These are phyloP conservation scores for Neosilurus mollespiculum DNA, from an alignment of 2,797 vertebrate species.

Conservation along the genomic window DNA sequence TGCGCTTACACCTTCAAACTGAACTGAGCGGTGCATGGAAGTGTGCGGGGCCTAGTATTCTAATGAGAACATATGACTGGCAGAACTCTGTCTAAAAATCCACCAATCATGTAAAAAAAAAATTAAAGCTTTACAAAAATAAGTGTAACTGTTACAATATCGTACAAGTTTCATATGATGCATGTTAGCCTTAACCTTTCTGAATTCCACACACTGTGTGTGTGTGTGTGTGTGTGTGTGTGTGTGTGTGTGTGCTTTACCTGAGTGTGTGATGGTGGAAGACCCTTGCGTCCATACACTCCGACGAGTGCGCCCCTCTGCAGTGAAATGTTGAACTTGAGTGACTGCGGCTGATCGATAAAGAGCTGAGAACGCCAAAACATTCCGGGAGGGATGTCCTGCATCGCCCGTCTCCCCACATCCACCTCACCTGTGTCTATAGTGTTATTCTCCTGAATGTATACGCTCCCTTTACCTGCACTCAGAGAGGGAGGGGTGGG, in stretches of 20 bases:
- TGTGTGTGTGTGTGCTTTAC: conserved; percentile 62
- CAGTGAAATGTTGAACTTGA: conserved; percentile 99
- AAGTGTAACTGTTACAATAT: too few species aligned
- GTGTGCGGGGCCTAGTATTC: neutral
- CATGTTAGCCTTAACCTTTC: too few species aligned
- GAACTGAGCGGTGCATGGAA: neutral
- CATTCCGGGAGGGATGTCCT: conserved; percentile 92
- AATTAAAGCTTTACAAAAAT: too few species aligned
- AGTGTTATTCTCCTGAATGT: conserved; percentile 93
- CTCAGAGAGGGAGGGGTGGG: neutral
- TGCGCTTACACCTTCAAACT: neutral
- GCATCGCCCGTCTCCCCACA: conserved; percentile 86
- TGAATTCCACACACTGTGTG: neutral
- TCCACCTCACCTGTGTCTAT: conserved; percentile 97
- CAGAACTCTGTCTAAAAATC: too few species aligned
- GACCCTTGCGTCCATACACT: conserved; percentile 95
- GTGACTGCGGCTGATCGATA: conserved; percentile 94
- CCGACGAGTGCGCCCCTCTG: conserved; percentile 94
- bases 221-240: neutral
- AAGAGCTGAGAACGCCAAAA: conserved; percentile 97
- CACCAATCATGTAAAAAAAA: too few species aligned
- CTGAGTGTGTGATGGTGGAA: conserved; percentile 96
- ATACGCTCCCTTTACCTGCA: conserved; percentile 85
- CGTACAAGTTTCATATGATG: too few species aligned
- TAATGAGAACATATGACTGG: neutral